A percentile compares a stretch with the other conserved stretches of the same genome.
Conservation (phyloP, 2,113 vertebrate species). For the Calonectris borealis region DNA sequence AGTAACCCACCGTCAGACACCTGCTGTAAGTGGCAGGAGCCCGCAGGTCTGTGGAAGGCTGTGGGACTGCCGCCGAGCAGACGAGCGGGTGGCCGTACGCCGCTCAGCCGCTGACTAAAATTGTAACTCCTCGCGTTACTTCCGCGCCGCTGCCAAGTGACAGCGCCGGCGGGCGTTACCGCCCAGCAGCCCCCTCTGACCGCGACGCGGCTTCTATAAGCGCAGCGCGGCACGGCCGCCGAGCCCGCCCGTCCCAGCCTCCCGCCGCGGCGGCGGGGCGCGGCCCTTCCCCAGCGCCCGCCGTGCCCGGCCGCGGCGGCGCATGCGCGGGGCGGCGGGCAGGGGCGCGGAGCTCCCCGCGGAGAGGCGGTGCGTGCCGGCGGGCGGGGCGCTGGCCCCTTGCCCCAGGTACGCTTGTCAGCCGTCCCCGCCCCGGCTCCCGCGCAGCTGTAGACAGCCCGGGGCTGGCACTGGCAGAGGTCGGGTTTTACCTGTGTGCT, state of each 20-base stretch:
- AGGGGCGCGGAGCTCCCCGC: too few species aligned
- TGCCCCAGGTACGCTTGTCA: rapidly evolving
- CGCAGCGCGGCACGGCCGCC: too few species aligned
- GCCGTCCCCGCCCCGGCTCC: not conserved
- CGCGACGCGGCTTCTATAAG: not conserved
- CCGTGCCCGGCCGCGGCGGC: too few species aligned
- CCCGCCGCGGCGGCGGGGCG: not conserved
- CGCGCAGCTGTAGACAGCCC: too few species aligned
- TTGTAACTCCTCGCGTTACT: not conserved
- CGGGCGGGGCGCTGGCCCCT: too few species aligned
- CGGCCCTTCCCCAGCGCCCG: too few species aligned
- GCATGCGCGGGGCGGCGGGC: too few species aligned
- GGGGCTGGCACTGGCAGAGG: not conserved
- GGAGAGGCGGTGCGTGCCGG: too few species aligned
- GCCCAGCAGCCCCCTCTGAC: not conserved
- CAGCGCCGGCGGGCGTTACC: not conserved
- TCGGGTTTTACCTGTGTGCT: not conserved
- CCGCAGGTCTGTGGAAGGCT: not conserved
- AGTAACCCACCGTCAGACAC: not conserved
- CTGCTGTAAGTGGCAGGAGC: not conserved
- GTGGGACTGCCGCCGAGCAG: rapidly evolving
- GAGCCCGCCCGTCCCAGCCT: not conserved
- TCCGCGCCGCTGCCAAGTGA: not conserved
- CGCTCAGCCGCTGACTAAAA: rapidly evolving
- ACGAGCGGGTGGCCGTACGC: rapidly evolving